These are phyloP conservation scores for Chaetura pelagica DNA, from an alignment of 2,113 vertebrate genomes.

Conservation along the genomic window DNA sequence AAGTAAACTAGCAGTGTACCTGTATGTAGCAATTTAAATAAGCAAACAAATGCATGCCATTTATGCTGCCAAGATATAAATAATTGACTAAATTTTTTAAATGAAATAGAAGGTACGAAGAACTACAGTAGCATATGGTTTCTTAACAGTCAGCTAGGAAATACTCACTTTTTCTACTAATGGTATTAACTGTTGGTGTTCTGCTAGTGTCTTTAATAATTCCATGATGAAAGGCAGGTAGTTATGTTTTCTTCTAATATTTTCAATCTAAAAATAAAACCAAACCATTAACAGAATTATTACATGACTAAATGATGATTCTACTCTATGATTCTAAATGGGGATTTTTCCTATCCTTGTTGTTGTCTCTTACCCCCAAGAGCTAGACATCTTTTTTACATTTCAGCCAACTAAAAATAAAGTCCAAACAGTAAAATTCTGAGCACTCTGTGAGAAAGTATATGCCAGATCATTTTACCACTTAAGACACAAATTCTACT, in stretches of 20 bases:
- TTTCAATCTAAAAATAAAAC: slow-evolving; percentile 89
- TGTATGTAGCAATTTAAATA: not conserved
- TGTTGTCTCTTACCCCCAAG: too few relatives aligned
- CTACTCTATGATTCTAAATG: too few relatives aligned
- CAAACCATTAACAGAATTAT: not conserved
- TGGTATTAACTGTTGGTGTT: slow-evolving; percentile 96
- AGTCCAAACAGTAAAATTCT: not conserved
- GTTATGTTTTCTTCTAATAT: slow-evolving; percentile 98
- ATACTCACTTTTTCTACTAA: slow-evolving; percentile 93
- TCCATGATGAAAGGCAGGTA: slow-evolving; percentile 99
- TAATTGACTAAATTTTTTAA: not conserved
- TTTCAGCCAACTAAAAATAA: not conserved
- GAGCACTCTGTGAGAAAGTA: not conserved
- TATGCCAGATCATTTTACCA: not conserved
- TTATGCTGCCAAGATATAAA: not conserved
- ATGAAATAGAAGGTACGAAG: not conserved
- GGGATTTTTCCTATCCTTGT: rapidly evolving
- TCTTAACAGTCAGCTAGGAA: not conserved
- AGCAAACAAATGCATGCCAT: not conserved
- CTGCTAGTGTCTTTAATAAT: slow-evolving; percentile 95
- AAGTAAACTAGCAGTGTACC: not conserved
- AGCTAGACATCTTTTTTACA: not conserved
- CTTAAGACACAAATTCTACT: not conserved
- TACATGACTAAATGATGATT: not conserved
- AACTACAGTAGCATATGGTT: not conserved